phyloP scores from a whole-genome alignment of 2,797 vertebrate species.

The Natrix natrix region DNA sequence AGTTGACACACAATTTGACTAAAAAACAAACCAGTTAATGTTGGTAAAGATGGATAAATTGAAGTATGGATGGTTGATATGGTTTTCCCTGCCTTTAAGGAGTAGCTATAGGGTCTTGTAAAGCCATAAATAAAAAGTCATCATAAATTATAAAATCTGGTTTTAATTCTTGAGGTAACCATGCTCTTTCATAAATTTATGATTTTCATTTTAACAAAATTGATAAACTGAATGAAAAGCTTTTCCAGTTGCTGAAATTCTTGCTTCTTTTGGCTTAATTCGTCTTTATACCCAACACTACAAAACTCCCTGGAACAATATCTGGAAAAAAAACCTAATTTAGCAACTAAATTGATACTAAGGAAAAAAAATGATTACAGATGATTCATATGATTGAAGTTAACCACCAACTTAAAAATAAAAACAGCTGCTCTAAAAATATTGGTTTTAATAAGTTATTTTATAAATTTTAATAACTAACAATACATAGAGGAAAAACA shows the following conservation, averaged over 20 bases:
- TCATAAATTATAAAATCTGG: not conserved
- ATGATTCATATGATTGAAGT: not conserved
- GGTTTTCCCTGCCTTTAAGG: not conserved
- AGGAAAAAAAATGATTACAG: not conserved
- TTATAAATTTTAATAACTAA: not conserved
- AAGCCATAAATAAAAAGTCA: not conserved
- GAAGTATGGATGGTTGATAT: not conserved
- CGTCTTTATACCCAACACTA: conserved; percentile 10
- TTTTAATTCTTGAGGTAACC: not conserved
- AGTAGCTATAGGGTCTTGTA: not conserved
- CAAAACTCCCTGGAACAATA: conserved; percentile 19
- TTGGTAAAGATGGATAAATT: not conserved
- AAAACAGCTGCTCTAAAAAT: not conserved
- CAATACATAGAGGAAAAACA: not conserved
- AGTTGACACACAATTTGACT: not conserved
- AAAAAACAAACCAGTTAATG: not conserved
- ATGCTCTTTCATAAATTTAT: conserved; percentile 4
- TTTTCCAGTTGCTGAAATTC: conserved; percentile 13
- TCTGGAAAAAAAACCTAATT: not conserved
- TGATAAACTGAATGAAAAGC: conserved; percentile 18
- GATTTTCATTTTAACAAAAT: not conserved
- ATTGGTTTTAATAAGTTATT: not conserved
- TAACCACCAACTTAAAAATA: not conserved
- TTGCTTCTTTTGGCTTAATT: conserved; percentile 1
- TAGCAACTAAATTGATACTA: conserved; percentile 2